Conservation (phyloP, 2,113 vertebrate species). For the Zapus hudsonius region DNA sequence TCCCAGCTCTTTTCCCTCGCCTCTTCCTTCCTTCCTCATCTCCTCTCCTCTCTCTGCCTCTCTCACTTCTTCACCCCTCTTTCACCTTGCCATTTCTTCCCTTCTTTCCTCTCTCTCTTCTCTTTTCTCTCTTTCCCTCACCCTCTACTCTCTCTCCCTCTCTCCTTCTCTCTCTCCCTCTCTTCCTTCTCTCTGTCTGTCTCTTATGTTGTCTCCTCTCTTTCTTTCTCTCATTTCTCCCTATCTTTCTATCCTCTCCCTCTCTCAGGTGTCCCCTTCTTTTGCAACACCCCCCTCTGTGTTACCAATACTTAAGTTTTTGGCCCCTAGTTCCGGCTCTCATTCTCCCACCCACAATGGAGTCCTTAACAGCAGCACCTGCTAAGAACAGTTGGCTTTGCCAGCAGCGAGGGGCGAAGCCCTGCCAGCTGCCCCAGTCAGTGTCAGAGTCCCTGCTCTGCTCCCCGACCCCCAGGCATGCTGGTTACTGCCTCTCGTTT, state of each 20-base stretch:
- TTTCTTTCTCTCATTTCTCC: background rate
- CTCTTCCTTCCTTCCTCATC: too few relatives aligned
- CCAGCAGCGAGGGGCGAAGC: background rate
- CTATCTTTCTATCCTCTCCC: too few relatives aligned
- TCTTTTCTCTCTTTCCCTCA: background rate
- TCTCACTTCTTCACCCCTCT: fast-evolving
- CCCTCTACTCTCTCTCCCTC: background rate
- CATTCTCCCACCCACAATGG: background rate
- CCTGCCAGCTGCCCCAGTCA: background rate
- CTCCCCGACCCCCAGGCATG: slow-evolving; percentile 7
- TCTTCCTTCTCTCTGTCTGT: background rate
- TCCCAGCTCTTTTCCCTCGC: too few relatives aligned
- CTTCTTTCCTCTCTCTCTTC: background rate
- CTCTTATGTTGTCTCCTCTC: too few relatives aligned
- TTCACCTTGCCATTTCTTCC: too few relatives aligned
- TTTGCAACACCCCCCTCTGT: too few relatives aligned
- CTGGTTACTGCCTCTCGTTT: slow-evolving; percentile 59
- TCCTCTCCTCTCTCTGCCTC: fast-evolving
- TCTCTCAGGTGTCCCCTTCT: too few relatives aligned
- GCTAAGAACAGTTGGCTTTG: background rate
- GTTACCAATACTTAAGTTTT: background rate
- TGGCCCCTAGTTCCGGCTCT: background rate
- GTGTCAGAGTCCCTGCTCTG: background rate
- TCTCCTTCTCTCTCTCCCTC: background rate
- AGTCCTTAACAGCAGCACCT: slow-evolving; percentile 11